Conservation (phyloP, 2,797 vertebrate species). For the Fistularia commersonii region DNA sequence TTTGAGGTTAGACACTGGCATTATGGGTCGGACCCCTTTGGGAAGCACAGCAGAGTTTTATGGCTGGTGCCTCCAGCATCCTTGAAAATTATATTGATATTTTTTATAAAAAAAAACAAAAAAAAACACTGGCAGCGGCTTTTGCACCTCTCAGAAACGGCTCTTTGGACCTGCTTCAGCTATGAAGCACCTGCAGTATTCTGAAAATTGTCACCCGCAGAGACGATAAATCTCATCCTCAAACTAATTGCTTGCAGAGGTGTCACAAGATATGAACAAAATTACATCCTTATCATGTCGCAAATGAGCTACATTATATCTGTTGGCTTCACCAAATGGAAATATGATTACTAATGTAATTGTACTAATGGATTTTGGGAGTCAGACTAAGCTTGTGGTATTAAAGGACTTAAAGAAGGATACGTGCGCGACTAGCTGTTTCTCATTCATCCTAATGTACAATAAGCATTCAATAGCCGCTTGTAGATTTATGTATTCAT, state of each 20-base stretch:
- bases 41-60: slow-evolving; percentile 32
- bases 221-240: slow-evolving; percentile 19
- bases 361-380: slow-evolving; percentile 17
- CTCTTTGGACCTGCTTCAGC: slow-evolving; percentile 15
- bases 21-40: slow-evolving; percentile 30
- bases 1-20: slow-evolving; percentile 36
- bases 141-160: too few relatives aligned
- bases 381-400: slow-evolving; percentile 19
- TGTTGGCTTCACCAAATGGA: slow-evolving; percentile 17
- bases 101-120: slow-evolving; percentile 29
- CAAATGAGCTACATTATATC: neutral
- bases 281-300: slow-evolving; percentile 1
- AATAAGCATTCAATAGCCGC: slow-evolving; percentile 13
- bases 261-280: slow-evolving; percentile 8
- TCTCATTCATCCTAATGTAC: slow-evolving; percentile 27
- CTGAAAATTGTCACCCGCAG: slow-evolving; percentile 22
- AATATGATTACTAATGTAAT: slow-evolving; percentile 16
- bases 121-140: slow-evolving; percentile 4
- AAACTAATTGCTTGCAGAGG: slow-evolving; percentile 5
- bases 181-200: slow-evolving; percentile 13
- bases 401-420: slow-evolving; percentile 22
- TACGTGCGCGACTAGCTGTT: slow-evolving; percentile 15
- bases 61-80: slow-evolving; percentile 9
- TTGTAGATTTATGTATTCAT: slow-evolving; percentile 27
- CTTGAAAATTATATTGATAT: slow-evolving; percentile 35